Base-by-base conservation (phyloP, 2,113 vertebrate genomes). In the Glaucomys volans region DNA sequence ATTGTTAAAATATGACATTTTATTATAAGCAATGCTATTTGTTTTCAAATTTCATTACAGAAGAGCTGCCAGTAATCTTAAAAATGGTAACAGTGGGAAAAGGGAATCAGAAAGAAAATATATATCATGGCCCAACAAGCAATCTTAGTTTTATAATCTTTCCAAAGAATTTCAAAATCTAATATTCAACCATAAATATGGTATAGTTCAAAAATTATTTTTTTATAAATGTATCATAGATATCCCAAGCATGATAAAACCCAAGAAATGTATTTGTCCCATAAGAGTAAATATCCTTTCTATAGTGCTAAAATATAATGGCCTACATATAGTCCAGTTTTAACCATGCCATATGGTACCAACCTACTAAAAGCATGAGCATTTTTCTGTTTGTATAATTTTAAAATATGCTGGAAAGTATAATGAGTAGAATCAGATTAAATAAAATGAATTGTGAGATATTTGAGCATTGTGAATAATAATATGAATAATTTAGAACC, bases 401-500 rank as follows among this genome's bases (percentile, higher is more conserved):
- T 87, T 69, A 87, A 93, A 84, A 95, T 75, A 67, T 59, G 26
- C 67, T 86, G 37, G 40, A 57, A 95, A 89, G 30, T 76, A 26
- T 64, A 75, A 4, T 69, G 17, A 92, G 32, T 75, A 76, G 13
- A 93, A 37, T 90, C 59, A 90, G 28, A 76, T 81, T 89, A 97
- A 91, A 47, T 76, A 66, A 92, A 94, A 83, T 66, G 18, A 92
- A 90, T 42, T 17, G 14, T 84, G 24, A 95, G 37, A 59, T 84
- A 84, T 42, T 75, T 75, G 86, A 91, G 80, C 64, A 54, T 76
- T 77, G 22, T 93, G 52, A 80, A 76, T 85, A 95, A 72, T 11
- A 71, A 24, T 50, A 66, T 74, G 80, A 96, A 77, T 90, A 90
- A 94, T 92, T 94, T 93, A 89, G 32, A 75, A 71, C 44, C 47